Evolutionary conservation across 2,888 invertebrate genomes (phyloP).

Genomic region (Microplitis deprimator): DNA sequence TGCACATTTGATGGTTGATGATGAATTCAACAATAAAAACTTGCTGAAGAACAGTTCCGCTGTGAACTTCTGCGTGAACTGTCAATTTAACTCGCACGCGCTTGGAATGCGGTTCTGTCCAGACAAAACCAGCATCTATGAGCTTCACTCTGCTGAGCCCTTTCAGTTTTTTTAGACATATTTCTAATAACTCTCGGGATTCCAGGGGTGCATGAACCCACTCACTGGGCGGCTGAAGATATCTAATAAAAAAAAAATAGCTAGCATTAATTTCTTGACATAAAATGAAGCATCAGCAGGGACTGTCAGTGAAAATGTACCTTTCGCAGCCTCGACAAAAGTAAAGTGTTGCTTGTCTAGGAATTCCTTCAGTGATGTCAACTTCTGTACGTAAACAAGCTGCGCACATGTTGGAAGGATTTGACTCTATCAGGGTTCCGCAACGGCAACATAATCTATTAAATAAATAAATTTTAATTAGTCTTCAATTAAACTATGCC

Average conservation of each 20-base stretch:
- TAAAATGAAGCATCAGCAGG: background rate
- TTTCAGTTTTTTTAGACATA: slow-evolving; percentile 94
- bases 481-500: slow-evolving; percentile 39
- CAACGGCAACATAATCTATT: slow-evolving; percentile 93
- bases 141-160: slow-evolving; percentile 91
- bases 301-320: slow-evolving; percentile 67
- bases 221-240: slow-evolving; percentile 91
- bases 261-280: background rate
- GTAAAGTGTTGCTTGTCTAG: slow-evolving; percentile 91
- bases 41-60: slow-evolving; percentile 93
- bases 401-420: slow-evolving; percentile 98
- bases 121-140: slow-evolving; percentile 96
- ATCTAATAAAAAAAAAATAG: slow-evolving; percentile 72
- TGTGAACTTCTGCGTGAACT: slow-evolving; percentile 94
- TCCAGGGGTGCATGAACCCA: slow-evolving; percentile 91
- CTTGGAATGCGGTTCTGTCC: slow-evolving; percentile 99
- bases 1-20: slow-evolving; percentile 95
- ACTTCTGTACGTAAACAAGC: slow-evolving; percentile 91
- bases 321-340: slow-evolving; percentile 96
- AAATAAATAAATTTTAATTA: background rate
- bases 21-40: slow-evolving; percentile 95
- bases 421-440: slow-evolving; percentile 91
- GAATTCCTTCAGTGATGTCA: slow-evolving; percentile 96
- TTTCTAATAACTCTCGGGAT: slow-evolving; percentile 88
- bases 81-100: slow-evolving; percentile 95